Evolutionary conservation across 1,140 invertebrate genomes (phyloP).

Genomic region (Drosophila chauvacae): DNA sequence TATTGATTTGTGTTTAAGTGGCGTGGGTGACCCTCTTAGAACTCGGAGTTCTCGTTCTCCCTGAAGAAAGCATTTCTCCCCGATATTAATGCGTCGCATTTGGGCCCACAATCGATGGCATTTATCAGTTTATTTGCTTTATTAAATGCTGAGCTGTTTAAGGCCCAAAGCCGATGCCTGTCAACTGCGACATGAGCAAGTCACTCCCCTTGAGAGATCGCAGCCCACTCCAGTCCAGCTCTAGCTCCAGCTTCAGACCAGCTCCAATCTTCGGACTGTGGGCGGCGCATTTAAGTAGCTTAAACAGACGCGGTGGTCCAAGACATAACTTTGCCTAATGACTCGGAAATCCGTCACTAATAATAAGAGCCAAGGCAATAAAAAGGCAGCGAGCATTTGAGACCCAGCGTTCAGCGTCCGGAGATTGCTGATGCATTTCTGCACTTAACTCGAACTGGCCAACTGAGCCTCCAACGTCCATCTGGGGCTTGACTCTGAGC

Average conservation of each 20-base stretch:
- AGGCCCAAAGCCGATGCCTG: constrained; percentile 66
- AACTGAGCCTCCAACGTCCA: constrained; percentile 18
- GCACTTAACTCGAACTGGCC: constrained; percentile 48
- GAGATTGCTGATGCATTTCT: constrained; percentile 56
- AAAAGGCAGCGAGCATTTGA: constrained; percentile 77
- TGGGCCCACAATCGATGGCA: constrained; percentile 38
- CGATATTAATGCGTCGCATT: constrained; percentile 64
- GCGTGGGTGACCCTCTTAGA: constrained; percentile 59
- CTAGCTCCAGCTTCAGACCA: neutral
- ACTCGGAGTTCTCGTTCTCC: neutral
- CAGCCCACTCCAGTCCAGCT: constrained; percentile 4
- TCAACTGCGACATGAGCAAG: constrained; percentile 77
- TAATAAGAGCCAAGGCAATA: constrained; percentile 77
- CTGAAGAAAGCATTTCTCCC: constrained; percentile 37
- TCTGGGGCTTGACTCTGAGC: constrained; percentile 5
- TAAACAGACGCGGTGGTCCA: constrained; percentile 81
- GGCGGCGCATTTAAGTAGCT: constrained; percentile 82
- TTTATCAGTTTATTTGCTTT: constrained; percentile 72
- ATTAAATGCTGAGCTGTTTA: constrained; percentile 74
- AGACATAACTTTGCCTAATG: constrained; percentile 84
- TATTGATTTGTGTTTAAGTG: constrained; percentile 82
- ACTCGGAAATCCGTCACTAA: constrained; percentile 84
- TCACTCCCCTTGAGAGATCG: constrained; percentile 35
- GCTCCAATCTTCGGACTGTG: constrained; percentile 24
- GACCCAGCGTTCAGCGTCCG: constrained; percentile 51